Evolutionary conservation across 2,888 invertebrate genomes (phyloP).

Genomic region (Epinotia nisella): DNA sequence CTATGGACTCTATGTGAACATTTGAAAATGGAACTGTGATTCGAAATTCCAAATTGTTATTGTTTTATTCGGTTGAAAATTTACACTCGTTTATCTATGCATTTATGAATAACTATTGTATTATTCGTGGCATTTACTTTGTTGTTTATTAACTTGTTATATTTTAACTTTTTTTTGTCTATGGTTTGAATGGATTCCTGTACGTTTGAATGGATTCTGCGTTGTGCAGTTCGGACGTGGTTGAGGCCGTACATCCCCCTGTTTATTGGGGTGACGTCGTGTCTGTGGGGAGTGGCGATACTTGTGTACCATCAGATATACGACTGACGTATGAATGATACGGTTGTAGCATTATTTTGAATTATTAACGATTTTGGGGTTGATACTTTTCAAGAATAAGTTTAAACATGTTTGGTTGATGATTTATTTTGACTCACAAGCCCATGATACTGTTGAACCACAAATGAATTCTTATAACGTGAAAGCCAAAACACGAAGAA

Average conservation of each 20-base stretch:
- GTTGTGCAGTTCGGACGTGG: constrained; percentile 84
- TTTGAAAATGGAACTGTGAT: constrained; percentile 77
- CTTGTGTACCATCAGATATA: constrained; percentile 78
- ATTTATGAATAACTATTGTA: constrained; percentile 66
- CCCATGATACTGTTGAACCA: neutral
- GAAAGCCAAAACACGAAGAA: neutral
- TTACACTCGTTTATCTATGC: constrained; percentile 51
- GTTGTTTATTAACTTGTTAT: constrained; percentile 49
- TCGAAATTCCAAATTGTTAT: constrained; percentile 55
- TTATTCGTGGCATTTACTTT: constrained; percentile 76
- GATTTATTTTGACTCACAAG: neutral
- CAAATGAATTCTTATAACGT: neutral
- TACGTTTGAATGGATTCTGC: constrained; percentile 57
- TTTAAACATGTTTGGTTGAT: too few relatives aligned
- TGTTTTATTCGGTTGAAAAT: constrained; percentile 26
- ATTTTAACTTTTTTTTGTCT: constrained; percentile 51
- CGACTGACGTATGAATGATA: constrained; percentile 57
- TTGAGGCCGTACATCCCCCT: constrained; percentile 89
- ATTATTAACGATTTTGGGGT: neutral
- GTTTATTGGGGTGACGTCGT: constrained; percentile 95
- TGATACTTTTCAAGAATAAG: neutral
- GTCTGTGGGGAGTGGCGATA: constrained; percentile 91
- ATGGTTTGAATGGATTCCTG: constrained; percentile 47
- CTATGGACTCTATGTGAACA: constrained; percentile 58
- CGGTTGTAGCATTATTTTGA: constrained; percentile 37